Evolutionary conservation across 2,113 vertebrate genomes (phyloP), one percentile per base, ranked within the genome.

Genomic region (Emberiza fucata): DNA sequence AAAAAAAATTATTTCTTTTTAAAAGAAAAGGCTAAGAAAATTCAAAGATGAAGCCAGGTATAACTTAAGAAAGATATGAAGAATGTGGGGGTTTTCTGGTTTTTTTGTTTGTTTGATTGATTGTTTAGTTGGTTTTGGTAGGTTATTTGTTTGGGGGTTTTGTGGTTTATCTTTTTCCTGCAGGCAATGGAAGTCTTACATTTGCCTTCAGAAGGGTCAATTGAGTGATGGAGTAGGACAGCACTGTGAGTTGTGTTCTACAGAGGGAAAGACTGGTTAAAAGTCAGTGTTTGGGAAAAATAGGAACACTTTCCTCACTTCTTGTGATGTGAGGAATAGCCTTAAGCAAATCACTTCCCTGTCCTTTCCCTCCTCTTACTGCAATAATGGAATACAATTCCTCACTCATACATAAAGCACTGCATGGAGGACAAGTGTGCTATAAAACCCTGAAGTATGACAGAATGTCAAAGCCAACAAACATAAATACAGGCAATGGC

Each of bases 31-130:
- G 11, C 4, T 27, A 47, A 31, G 7, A 42, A 80, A 78, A 60
- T 63, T 80, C 19, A 59, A 70, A 72, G 18, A 28, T 18, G 1
- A n/a, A 56, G 0, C 8, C 27, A 81, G 14, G 8, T 61, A 69
- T 17, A 93, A 37, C 11, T 18, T 63, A 33, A 81, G 18, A 37
- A 57, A 80, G 11, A 54, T 4, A 44, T 17, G 39, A 66, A 57
- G 10, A 59, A 45, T 28, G 19, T 40, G 8, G 0, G 5, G 0
- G 4, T 8, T 70, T 66, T 3, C 0, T 25, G 20, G 33, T 1
- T 5, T 2, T 66, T 47, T 65, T 23, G 1, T 0, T 63, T 11
- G 11, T 15, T 72, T 54, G 31, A 29, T 15, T 9, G 14, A 27
- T 68, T 42, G 11, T 0, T 68, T 77, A 7, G 5, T 51, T 77